Evolutionary conservation across 2,113 vertebrate genomes (phyloP).

Genomic region (Struthidea cinerea): DNA sequence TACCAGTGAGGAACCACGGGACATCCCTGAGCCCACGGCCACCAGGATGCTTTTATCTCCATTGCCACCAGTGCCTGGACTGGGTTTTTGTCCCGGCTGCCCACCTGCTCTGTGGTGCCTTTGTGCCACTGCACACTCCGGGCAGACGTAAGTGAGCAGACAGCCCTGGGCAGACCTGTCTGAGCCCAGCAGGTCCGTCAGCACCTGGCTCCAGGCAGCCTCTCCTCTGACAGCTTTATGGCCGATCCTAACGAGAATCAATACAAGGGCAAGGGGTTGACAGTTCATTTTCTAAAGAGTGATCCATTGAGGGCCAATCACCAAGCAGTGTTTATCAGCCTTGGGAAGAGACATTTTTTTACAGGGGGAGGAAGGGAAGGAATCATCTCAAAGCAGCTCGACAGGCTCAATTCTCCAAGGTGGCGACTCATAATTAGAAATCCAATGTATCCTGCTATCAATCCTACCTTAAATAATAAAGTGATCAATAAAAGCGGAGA

Average conservation of each 20-base stretch:
- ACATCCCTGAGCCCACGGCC: neutral
- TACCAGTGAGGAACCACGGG: neutral
- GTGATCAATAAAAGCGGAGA: conserved; percentile 71
- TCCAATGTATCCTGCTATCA: conserved; percentile 71
- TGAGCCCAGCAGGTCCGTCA: conserved; percentile 55
- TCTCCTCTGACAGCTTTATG: conserved; percentile 77
- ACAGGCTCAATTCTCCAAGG: conserved; percentile 73
- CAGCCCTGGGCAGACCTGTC: conserved; percentile 5
- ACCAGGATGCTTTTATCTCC: neutral
- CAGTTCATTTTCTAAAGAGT: conserved; percentile 85
- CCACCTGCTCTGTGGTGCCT: neutral
- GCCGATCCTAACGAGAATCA: conserved; percentile 78
- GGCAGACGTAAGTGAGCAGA: conserved; percentile 5
- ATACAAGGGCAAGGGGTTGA: conserved; percentile 77
- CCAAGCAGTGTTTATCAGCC: conserved; percentile 75
- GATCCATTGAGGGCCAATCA: conserved; percentile 81
- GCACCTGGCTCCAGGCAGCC: conserved; percentile 71
- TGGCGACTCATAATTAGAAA: conserved; percentile 76
- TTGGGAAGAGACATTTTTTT: conserved; percentile 68
- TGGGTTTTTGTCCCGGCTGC: neutral
- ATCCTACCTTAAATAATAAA: conserved; percentile 74
- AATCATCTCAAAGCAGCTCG: conserved; percentile 61
- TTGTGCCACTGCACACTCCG: neutral
- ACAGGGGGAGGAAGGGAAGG: conserved; percentile 46
- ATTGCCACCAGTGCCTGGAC: neutral